These are phyloP conservation scores for Xiphydria camelus DNA, from an alignment of 2,888 invertebrate genomes.

Conservation along the genomic window DNA sequence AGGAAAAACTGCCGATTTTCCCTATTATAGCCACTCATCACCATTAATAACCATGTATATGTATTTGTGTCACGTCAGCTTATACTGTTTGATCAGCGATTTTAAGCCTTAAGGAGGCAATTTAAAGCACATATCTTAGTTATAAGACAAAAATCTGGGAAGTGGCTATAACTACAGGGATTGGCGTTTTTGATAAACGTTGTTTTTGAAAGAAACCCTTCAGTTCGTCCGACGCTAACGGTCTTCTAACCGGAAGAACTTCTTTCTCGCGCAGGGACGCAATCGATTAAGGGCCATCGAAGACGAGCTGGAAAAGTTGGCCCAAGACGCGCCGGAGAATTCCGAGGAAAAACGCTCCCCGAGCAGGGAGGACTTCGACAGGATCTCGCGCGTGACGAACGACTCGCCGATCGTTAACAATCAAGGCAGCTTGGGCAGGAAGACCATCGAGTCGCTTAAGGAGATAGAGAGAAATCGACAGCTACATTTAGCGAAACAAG, in stretches of 20 bases:
- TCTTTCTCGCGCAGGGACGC: constrained; percentile 59
- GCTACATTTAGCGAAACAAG: constrained; percentile 87
- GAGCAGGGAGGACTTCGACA: constrained; percentile 84
- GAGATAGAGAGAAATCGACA: constrained; percentile 88
- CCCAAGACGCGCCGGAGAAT: constrained; percentile 42
- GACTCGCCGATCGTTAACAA: constrained; percentile 74
- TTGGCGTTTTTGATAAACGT: not conserved
- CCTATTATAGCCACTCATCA: too few species aligned
- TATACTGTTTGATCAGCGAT: constrained; percentile 5
- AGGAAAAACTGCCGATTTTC: too few species aligned
- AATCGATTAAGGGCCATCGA: constrained; percentile 70
- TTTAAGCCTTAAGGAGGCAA: too few species aligned
- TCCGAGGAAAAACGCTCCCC: constrained; percentile 61
- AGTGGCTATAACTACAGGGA: too few species aligned
- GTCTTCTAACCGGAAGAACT: too few species aligned
- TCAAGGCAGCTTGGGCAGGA: constrained; percentile 71
- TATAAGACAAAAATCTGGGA: too few species aligned
- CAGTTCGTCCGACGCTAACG: too few species aligned
- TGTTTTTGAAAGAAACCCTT: too few species aligned
- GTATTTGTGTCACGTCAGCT: too few species aligned
- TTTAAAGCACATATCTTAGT: too few species aligned
- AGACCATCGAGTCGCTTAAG: constrained; percentile 83
- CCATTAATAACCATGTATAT: too few species aligned
- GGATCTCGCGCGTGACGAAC: constrained; percentile 85
- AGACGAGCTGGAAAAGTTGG: constrained; percentile 62